Evolutionary conservation across 2,888 invertebrate species (phyloP).

Genomic region (Erebia aethiops): DNA sequence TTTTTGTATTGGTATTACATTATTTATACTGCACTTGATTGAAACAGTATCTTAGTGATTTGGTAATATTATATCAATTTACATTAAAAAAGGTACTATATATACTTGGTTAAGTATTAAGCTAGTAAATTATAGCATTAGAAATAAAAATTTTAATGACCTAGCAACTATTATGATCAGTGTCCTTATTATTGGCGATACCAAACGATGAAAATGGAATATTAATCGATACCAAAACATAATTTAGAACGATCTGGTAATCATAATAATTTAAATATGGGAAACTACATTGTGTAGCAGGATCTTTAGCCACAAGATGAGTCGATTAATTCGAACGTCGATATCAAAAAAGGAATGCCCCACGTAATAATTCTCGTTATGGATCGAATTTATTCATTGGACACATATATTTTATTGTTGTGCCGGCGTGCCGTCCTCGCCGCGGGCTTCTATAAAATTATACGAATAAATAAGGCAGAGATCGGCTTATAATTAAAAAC

Average conservation of each 20-base stretch:
- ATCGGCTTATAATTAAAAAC: conserved; percentile 80
- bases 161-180: not conserved
- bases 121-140: too few relatives aligned
- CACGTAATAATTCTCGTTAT: conserved; percentile 76
- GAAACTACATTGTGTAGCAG: not conserved
- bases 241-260: conserved; percentile 2
- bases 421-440: conserved; percentile 60
- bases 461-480: conserved; percentile 77
- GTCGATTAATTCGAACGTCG: conserved; percentile 50
- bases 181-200: not conserved
- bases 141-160: too few relatives aligned
- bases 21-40: too few relatives aligned
- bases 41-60: too few relatives aligned
- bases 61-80: too few relatives aligned
- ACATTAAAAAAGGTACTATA: too few relatives aligned
- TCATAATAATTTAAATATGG: conserved; percentile 16
- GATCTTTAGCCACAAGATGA: conserved; percentile 23
- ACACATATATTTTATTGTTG: conserved; percentile 75
- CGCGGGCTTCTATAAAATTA: conserved; percentile 80
- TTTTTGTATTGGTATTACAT: too few relatives aligned
- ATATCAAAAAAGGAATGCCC: conserved; percentile 64
- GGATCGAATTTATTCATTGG: conserved; percentile 78
- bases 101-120: too few relatives aligned
- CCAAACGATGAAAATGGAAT: not conserved
- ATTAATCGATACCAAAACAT: not conserved